Base-by-base conservation (phyloP, 2,113 vertebrate genomes). In the Cavia aperea region DNA sequence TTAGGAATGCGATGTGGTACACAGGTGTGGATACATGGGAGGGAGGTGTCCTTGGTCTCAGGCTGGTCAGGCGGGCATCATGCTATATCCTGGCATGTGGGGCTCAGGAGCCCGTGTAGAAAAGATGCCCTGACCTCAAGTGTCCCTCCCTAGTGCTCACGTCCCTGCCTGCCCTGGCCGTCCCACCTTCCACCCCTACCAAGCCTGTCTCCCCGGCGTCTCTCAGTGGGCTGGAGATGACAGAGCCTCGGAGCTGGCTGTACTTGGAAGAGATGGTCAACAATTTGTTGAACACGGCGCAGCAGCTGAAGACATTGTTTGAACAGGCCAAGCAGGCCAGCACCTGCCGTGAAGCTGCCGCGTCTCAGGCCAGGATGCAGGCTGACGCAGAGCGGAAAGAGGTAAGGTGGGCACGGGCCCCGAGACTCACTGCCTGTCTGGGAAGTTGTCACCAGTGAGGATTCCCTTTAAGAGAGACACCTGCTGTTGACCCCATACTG, bases 231-330 rank as follows among this genome's bases (percentile, higher is more conserved):
- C 96, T 99, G 96, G 99, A 99, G 87, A 96, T 97, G 95, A 96
- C 97, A 0, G 98, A 99, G 81, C 98, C 97, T 86, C 98, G 98
- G 75, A 98, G 97, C 89, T 99, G 99, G 99, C 93, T 98, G 4
- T 99, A 98, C 98, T 96, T 99, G 96, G 99, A 99, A 77, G 99
- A 99, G 97, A 98, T 98, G 96, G 99, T 99, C 93, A 99, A 99
- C 93, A 99, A 98, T 0, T 95, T 99, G 96, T 97, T 99, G 93
- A 98, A 13, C 97, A 99, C 98, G 0, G 98, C 98, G 0, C 99
- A 99, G 98, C 99, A 99, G 96, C 98, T 99, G 93, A 99, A 99
- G 97, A 97, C 96, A 0, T 96, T 99, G 65, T 98, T 99, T 0
- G 98, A 99, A 58, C 99, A 99, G 95, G 98, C 98, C 93, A 99